Evolutionary conservation across 2,888 invertebrate genomes (phyloP), one percentile per base, ranked within the genome.

Genomic region (Ichneumon xanthorius): DNA sequence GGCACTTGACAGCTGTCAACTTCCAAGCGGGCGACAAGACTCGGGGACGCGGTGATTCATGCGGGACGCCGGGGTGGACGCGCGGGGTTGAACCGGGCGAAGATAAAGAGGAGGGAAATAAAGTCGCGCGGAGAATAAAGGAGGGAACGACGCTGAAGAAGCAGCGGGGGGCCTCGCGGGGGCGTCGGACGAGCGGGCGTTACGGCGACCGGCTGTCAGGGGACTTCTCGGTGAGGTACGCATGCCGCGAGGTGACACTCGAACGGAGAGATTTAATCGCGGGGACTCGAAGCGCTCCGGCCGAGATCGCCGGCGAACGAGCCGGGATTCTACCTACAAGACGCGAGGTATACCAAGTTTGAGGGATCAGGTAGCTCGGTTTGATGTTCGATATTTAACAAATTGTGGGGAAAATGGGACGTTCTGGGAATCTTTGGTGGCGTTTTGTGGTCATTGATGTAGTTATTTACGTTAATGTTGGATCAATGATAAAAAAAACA

Each of bases 1-100:
- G 88, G 86, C 53, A 89, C 92, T 92, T 92, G 93, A 93, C 93
- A 92, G 93, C 93, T 93, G 93, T 93, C 93, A 93, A 93, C 91
- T 91, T 89, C 89, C 88, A 88, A 87, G 89, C 89, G 90, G 89
- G 90, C 90, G 92, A 93, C 92, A 92, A 90, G 92, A 91, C 89
- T 88, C 90, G 88, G 90, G 89, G 91, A 91, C 89, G 86, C 85
- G 91, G 91, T 92, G 93, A 93, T 93, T 93, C 93, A 93, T 92
- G 90, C 92, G 89, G 85, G 75, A 85, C 82, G 86, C 61, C 71
- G 33, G 45, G 82, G 67, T 48, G 75, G 33, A 75, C 45, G 45
- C 73, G 45, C 80, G 53, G 65, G 61, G 71, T 78, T 67, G 70
- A 84, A 76, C 63, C 53, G 58, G 71, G 65, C 78, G 70, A 70